Percentiles rank a stretch among this genome's conserved stretches.
phyloP scores from a whole-genome alignment of 2,113 vertebrate species.

The Aphyosemion australe region DNA sequence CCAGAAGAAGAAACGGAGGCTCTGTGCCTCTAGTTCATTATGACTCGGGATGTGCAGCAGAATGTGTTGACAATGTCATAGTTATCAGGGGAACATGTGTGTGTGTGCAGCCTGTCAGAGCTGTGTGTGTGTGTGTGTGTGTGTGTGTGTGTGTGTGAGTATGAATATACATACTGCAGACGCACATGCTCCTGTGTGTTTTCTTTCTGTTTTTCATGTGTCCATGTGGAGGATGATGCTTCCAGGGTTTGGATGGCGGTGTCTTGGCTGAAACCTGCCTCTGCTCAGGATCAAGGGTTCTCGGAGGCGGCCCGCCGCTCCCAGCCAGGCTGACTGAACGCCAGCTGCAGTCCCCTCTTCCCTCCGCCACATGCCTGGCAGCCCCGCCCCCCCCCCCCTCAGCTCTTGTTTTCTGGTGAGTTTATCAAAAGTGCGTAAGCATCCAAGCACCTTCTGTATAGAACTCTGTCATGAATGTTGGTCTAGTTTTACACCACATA shows the following conservation, averaged over 20 bases:
- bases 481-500: too few relatives aligned
- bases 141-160: constrained; percentile 38
- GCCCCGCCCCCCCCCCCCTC: constrained; percentile 51
- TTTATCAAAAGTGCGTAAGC: not conserved
- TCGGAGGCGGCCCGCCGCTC: constrained; percentile 47
- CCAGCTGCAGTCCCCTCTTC: constrained; percentile 66
- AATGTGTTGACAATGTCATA: constrained; percentile 71
- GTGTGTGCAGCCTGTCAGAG: constrained; percentile 67
- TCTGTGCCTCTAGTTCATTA: constrained; percentile 64
- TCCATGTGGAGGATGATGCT: constrained; percentile 60
- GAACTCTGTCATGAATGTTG: too few relatives aligned
- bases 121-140: constrained; percentile 9
- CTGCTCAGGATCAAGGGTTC: constrained; percentile 74
- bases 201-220: constrained; percentile 53
- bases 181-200: constrained; percentile 17
- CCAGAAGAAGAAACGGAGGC: constrained; percentile 51
- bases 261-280: constrained; percentile 76
- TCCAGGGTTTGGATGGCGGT: constrained; percentile 63
- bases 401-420: constrained; percentile 30
- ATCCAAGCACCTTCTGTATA: too few relatives aligned
- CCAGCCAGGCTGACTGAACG: constrained; percentile 56
- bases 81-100: constrained; percentile 66
- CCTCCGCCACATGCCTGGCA: constrained; percentile 69
- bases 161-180: constrained; percentile 51
- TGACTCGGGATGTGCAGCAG: constrained; percentile 60